A percentile compares a stretch with the other conserved stretches of the same genome.
Conservation (phyloP, 2,888 invertebrate genomes). For the Exocentrus adspersus region DNA sequence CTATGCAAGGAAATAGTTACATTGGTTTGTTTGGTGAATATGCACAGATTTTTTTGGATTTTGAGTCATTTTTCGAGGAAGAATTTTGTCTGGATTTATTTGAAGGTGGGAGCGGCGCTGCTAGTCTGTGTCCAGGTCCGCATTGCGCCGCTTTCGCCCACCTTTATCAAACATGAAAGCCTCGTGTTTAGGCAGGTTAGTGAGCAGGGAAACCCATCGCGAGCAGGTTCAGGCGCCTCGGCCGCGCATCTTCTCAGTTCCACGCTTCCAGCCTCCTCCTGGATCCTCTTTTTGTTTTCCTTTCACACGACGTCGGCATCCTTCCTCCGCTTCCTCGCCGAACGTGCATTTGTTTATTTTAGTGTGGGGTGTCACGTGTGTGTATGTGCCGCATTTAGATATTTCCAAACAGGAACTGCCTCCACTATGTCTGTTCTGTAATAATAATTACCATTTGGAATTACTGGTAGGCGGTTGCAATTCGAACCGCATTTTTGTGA, state of each 20-base stretch:
- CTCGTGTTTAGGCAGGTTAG: constrained; percentile 32
- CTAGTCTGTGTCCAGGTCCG: background rate
- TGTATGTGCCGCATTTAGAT: constrained; percentile 29
- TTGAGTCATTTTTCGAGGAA: too few relatives aligned
- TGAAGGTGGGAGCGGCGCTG: background rate
- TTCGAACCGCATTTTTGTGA: constrained; percentile 7
- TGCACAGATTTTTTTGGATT: too few relatives aligned
- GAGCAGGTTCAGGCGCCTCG: constrained; percentile 26
- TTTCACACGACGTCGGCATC: constrained; percentile 25
- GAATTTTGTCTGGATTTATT: too few relatives aligned
- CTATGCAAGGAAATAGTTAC: too few relatives aligned
- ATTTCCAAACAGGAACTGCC: constrained; percentile 25
- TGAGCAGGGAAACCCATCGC: constrained; percentile 27
- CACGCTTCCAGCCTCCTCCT: constrained; percentile 10
- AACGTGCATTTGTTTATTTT: constrained; percentile 32
- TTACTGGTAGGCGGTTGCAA: too few relatives aligned
- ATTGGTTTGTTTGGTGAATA: too few relatives aligned
- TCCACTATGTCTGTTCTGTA: constrained; percentile 13
- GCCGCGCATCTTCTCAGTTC: constrained; percentile 20
- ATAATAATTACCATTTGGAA: background rate
- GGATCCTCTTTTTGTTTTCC: too few relatives aligned
- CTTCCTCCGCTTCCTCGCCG: constrained; percentile 23
- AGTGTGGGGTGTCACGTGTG: constrained; percentile 31
- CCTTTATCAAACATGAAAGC: constrained; percentile 22
- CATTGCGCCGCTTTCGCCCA: background rate